phyloP scores from a whole-genome alignment of 1,140 invertebrate species.

The Heliconius hewitsoni region DNA sequence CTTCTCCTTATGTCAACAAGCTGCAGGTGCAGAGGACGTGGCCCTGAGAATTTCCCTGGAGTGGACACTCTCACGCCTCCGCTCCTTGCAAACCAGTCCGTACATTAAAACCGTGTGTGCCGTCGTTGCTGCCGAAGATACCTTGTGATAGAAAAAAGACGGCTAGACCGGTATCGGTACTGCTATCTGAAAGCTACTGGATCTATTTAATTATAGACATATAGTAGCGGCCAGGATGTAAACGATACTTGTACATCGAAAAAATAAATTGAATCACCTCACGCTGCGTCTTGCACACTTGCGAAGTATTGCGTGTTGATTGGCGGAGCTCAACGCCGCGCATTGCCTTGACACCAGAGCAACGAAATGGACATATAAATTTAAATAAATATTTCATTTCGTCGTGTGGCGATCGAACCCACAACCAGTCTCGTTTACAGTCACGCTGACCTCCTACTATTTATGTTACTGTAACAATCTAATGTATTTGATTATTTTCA shows the following conservation, averaged over 20 bases:
- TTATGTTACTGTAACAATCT: neutral
- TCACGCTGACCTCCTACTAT: no score
- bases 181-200: conserved; percentile 34
- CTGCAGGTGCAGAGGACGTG: conserved; percentile 66
- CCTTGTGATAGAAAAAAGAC: conserved; percentile 43
- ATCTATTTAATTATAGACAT: conserved; percentile 34
- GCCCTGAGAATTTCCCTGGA: conserved; percentile 65
- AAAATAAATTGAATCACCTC: no score
- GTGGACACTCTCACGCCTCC: conserved; percentile 75
- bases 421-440: no score
- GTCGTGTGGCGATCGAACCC: no score
- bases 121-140: conserved; percentile 58
- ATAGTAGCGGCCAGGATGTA: conserved; percentile 15
- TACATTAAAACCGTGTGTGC: conserved; percentile 68
- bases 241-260: neutral
- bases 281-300: no score
- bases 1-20: conserved; percentile 60
- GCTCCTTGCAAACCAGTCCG: conserved; percentile 66
- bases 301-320: no score
- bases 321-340: no score
- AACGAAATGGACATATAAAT: no score
- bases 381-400: no score
- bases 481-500: conserved; percentile 12
- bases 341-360: no score
- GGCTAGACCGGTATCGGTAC: conserved; percentile 33